Evolutionary conservation across 1,140 invertebrate species (phyloP), one percentile per base, ranked within the genome.

Genomic region (Conus betulinus): DNA sequence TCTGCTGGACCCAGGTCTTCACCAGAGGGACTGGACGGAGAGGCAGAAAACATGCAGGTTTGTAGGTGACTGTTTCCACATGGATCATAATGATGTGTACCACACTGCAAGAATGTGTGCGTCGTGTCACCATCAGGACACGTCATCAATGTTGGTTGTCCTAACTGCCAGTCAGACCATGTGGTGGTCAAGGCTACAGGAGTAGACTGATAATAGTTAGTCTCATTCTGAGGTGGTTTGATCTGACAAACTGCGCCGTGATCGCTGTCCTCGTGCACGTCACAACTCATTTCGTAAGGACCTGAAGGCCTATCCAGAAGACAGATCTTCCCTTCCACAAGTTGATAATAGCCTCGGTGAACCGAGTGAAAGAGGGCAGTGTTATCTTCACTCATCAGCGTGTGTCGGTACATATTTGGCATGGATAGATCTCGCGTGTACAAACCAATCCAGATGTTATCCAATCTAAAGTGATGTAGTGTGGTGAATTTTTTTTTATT

Each of bases 81-180:
- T 25, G 25, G 39, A 10, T 63, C 27, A n/a, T 71, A 25, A 13
- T n/a, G 39, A 7, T 57, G n/a, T 3, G 84, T 10, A 51, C 67
- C 84, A 76, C 84, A 85, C 17, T 11, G 67, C 51, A 85, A 10
- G n/a, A 85, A 85, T 3, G n/a, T 39, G 60, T 85, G 84, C 5
- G 84, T 85, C 84, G 76, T 39, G 51, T 85, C 67, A 53, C 84
- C 84, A 10, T 25, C 27, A 17, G 5, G 6, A 23, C 84, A 85
- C 4, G 10, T 17, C 1, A 39, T 51, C 6, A 85, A 6, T 11
- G 63, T 27, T 25, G 1, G 5, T 0, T 27, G 17, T 39, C 23
- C 63, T n/a, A 11, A 0, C 5, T 67, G 23, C 20, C 6, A 2
- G 5, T 17, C 81, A 55, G 0, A 55, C 8, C 17, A 17, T 83